Conservation (phyloP, 2,797 vertebrate species). For the Eleutherodactylus coqui region DNA sequence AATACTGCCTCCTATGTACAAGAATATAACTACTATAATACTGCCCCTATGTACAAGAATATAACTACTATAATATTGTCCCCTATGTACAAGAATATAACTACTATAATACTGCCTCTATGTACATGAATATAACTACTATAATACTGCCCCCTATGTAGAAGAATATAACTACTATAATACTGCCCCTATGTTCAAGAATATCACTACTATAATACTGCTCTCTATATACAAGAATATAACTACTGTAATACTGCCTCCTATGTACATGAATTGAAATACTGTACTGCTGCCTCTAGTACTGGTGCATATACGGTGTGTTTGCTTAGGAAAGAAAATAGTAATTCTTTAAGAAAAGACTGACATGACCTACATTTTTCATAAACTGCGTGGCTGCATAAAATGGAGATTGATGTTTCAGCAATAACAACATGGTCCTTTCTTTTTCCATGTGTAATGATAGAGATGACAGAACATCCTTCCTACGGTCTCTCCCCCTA, state of each 20-base stretch:
- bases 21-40: slow-evolving; percentile 6
- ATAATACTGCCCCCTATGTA: slow-evolving; percentile 6
- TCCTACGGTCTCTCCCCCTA: too few relatives aligned
- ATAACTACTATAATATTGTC: not conserved
- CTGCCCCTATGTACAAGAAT: not conserved
- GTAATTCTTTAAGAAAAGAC: too few relatives aligned
- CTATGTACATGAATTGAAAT: not conserved
- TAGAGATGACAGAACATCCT: too few relatives aligned
- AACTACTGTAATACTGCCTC: slow-evolving; percentile 5
- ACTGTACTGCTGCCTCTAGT: not conserved
- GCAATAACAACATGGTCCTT: too few relatives aligned
- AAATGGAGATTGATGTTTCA: too few relatives aligned
- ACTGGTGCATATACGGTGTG: too few relatives aligned
- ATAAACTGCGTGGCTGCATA: too few relatives aligned
- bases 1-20: not conserved
- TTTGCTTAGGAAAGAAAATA: too few relatives aligned
- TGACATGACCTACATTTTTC: too few relatives aligned
- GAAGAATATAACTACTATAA: slow-evolving; percentile 11
- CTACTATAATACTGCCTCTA: not conserved
- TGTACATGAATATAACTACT: slow-evolving; percentile 9
- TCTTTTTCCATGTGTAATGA: not conserved
- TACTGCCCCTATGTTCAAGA: not conserved
- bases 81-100: not conserved
- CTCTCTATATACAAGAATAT: not conserved
- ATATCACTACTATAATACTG: slow-evolving; percentile 15